Base-by-base conservation (phyloP, 1,140 invertebrate genomes). In the Holcopasites calliopsidis region DNA sequence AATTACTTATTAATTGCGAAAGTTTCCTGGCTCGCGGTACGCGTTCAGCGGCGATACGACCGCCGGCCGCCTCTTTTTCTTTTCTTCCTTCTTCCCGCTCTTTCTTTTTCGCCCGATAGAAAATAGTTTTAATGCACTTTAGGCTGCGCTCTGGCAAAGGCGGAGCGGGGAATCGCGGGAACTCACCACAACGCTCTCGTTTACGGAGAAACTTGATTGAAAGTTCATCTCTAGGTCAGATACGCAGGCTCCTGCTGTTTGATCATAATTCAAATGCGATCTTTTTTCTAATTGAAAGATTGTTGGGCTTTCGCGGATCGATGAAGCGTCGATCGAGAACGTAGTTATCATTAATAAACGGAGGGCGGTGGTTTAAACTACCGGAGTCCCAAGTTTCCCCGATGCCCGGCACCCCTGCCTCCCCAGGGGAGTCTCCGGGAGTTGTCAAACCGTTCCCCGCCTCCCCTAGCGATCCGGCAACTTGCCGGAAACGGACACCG, bases 401-500 rank as follows among this genome's bases (percentile, higher is more conserved):
- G 58, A 72, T 65, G 76, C n/a, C n/a, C n/a, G n/a, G n/a, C n/a
- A n/a, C n/a, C n/a, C n/a, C n/a, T n/a, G 16, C n/a, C 16, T 54
- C 44, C 31, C 50, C 21, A 11, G n/a, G 50, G 65, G 54, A 44
- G 44, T 40, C 44, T 23, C 26, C 42, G 5, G 23, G 28, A 82
- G 66, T 82, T 73, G 54, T 50, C 72, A 52, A 83, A 83, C 76
- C 73, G 76, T 61, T 74, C 65, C 64, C 57, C 47, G n/a, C 16
- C 61, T 47, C 18, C 21, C 68, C 35, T 44, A 21, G 47, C 50
- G 71, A 65, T 61, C 61, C 61, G 55, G 54, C 61, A 83, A 83
- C 76, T 83, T 79, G 49, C 38, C 28, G 55, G 62, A 82, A 79
- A 82, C 76, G 80, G 82, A 82, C 80, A 82, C 72, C 80, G 72